Evolutionary conservation across 1,140 invertebrate species (phyloP), one percentile per base, ranked within the genome.

Genomic region (Pemphigus obesinymphae): DNA sequence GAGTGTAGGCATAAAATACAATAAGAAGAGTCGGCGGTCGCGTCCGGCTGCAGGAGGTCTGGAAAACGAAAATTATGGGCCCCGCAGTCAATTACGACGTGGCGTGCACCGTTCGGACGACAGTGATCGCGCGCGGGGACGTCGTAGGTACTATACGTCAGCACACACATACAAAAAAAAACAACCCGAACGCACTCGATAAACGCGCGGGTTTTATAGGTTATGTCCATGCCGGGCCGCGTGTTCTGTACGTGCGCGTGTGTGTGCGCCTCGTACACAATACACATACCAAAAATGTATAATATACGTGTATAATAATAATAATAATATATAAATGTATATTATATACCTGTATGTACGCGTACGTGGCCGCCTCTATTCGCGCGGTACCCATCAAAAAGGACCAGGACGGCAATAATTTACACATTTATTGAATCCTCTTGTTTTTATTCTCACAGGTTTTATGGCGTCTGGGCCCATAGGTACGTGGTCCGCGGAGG

Each of bases 381-480:
- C 34, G 61, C 61, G 72, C 72, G 72, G 72, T 66, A 45, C 45
- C 72, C n/a, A 75, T 75, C 72, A 75, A 75, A 75, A 75, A 75
- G 43, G 72, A 75, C 72, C 29, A 45, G 72, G 43, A 50, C 43
- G 43, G 72, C 72, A 75, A 75, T 75, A 75, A 48, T 75, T 75
- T 75, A 75, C 72, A 75, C 72, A 75, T 75, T 75, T 75, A 75
- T 75, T 75, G 72, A 75, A 75, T 75, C 72, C 72, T 75, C 72
- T 75, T 75, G 72, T 75, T 75, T 72, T 72, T 72, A 72, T 72
- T 72, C 68, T 72, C 68, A 48, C 68, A 72, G 68, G 68, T 72
- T 72, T 75, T 75, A 75, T 75, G 45, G 72, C 72, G 72, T 75
- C 72, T 31, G n/a, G n/a, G n/a, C n/a, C n/a, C n/a, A n/a, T n/a